phyloP scores from a whole-genome alignment of 1,140 invertebrate genomes.

The Megalonaias nervosa region DNA sequence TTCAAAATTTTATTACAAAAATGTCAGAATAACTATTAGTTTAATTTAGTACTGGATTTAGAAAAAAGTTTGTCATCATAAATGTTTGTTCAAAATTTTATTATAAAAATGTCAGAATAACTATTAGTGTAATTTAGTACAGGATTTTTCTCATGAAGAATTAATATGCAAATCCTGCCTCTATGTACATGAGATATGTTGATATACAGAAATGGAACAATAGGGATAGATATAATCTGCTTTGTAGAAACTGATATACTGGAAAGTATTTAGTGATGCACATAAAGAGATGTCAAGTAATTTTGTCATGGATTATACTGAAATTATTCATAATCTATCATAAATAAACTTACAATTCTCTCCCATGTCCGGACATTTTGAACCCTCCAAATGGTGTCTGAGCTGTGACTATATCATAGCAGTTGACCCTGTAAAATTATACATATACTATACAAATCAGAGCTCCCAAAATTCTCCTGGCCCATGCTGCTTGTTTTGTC shows the following conservation, averaged over 20 bases:
- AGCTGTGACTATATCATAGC: conserved; percentile 81
- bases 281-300: no score
- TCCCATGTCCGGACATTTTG: conserved; percentile 89
- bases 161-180: no score
- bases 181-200: no score
- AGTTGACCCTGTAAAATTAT: conserved; percentile 80
- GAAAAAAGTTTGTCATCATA: no score
- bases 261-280: no score
- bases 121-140: not conserved
- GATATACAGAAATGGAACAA: no score
- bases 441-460: not conserved
- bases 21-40: not conserved
- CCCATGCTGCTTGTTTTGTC: not conserved
- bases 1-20: not conserved
- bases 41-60: no score
- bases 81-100: not conserved
- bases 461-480: not conserved
- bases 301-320: no score
- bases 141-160: no score
- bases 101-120: not conserved
- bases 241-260: no score
- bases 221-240: no score
- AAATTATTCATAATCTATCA: no score
- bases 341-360: conserved; percentile 81
- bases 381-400: conserved; percentile 91